phyloP scores from a whole-genome alignment of 1,140 invertebrate genomes.

The Pollicipes pollicipes region DNA sequence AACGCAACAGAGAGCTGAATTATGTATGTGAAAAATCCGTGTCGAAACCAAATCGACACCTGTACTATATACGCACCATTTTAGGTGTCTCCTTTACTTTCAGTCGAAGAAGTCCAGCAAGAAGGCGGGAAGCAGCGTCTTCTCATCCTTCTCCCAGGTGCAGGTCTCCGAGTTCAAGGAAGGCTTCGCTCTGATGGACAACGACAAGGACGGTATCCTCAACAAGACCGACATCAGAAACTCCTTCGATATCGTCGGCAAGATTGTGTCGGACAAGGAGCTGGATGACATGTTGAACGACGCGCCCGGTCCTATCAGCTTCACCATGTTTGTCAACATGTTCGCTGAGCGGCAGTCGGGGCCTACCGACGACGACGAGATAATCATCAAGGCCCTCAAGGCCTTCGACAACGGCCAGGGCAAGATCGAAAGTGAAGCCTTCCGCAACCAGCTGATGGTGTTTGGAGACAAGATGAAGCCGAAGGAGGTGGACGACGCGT shows the following conservation, averaged over 20 bases:
- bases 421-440: slow-evolving; percentile 42
- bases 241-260: slow-evolving; percentile 85
- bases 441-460: slow-evolving; percentile 82
- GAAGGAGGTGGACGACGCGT: slow-evolving; percentile 84
- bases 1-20: no score
- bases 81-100: neutral
- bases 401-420: slow-evolving; percentile 81
- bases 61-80: no score
- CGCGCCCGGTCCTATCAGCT: slow-evolving; percentile 81
- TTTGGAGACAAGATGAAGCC: slow-evolving; percentile 90
- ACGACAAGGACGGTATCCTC: slow-evolving; percentile 95
- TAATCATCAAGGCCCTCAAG: slow-evolving; percentile 73
- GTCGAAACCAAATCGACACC: no score
- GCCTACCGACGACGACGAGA: slow-evolving; percentile 33
- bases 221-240: slow-evolving; percentile 86
- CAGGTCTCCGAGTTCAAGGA: slow-evolving; percentile 93
- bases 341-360: slow-evolving; percentile 46
- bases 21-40: no score
- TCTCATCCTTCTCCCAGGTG: slow-evolving; percentile 86
- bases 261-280: slow-evolving; percentile 72
- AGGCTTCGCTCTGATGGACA: slow-evolving; percentile 95
- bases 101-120: slow-evolving; percentile 9
- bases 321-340: slow-evolving; percentile 79
- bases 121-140: slow-evolving; percentile 55
- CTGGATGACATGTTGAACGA: slow-evolving; percentile 78